Evolutionary conservation across 2,888 invertebrate species (phyloP), one percentile per base, ranked within the genome.

Genomic region (Linyphia triangularis): DNA sequence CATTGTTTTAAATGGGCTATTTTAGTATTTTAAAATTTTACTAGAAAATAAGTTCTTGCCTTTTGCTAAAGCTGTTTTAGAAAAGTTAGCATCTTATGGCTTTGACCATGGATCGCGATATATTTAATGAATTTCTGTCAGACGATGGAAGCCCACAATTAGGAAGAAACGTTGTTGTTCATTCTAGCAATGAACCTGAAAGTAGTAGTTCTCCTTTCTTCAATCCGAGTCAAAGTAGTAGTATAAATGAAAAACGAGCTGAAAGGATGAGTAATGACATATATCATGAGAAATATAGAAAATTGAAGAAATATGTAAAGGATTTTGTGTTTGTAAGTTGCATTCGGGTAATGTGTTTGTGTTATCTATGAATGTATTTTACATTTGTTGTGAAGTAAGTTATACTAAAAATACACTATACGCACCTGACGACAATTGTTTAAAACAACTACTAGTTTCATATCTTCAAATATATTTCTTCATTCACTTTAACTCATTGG

Each of bases 261-360:
- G 73, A 79, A 30, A 83, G 83, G 67, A 61, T 73, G 10, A 83
- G 24, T 10, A 91, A 90, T 78, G 91, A 92, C 51, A 92, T 92
- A 22, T 93, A 93, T 89, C 91, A 91, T 83, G 91, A 91, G 65
- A 93, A 93, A 84, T 92, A 92, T 91, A 92, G 91, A 88, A 91
- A 91, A 24, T 90, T 93, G 72, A 93, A 93, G 90, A 92, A 91
- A 90, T 90, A 92, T 33, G 91, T 93, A 37, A 93, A 93, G 90
- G 91, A 92, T 84, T 91, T 92, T 81, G 92, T 93, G 24, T 93
- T 93, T 92, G 93, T 93, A 91, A 92, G 93, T 92, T n/a, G n/a
- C n/a, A n/a, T n/a, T n/a, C n/a, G n/a, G n/a, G n/a, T n/a, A n/a
- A n/a, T n/a, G n/a, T n/a, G n/a, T n/a, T n/a, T n/a, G n/a, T n/a